Percentiles rank a stretch among this genome's conserved stretches.
These are phyloP conservation scores for Budorcas taxicolor DNA, from an alignment of 2,113 vertebrate species.

Conservation along the genomic window DNA sequence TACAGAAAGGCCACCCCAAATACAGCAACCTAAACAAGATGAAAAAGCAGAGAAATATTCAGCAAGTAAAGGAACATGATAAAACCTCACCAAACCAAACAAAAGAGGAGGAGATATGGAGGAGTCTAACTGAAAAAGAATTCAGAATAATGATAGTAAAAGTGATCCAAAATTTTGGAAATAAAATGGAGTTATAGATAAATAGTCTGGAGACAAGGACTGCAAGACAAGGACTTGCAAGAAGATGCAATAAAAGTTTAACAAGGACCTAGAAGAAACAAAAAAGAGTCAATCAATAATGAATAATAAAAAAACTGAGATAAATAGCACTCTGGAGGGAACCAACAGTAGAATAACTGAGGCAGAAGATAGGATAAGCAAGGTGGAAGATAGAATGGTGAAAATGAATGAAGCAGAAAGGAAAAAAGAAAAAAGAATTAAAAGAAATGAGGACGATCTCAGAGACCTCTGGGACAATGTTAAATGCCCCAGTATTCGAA, in stretches of 20 bases:
- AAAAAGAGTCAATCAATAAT: background rate
- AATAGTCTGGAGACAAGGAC: background rate
- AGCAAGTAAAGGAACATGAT: background rate
- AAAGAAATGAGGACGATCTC: background rate
- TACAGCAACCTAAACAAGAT: background rate
- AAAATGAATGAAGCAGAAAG: background rate
- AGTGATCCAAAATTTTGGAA: background rate
- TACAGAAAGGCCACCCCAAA: background rate
- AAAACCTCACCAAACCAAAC: background rate
- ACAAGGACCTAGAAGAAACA: background rate
- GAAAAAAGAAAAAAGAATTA: background rate
- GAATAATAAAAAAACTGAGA: background rate
- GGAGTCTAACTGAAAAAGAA: background rate
- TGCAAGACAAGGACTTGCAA: too few relatives aligned
- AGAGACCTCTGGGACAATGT: background rate
- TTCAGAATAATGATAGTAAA: background rate
- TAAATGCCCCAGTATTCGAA: accelerated
- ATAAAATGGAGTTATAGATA: background rate
- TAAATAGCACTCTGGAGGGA: background rate
- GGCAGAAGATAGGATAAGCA: background rate
- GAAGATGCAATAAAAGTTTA: background rate
- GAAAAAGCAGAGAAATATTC: background rate
- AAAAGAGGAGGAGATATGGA: background rate
- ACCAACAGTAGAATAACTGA: background rate
- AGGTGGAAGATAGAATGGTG: background rate